These are phyloP conservation scores for Acipenser transmontanus DNA, from an alignment of 2,797 vertebrate species.

Conservation along the genomic window DNA sequence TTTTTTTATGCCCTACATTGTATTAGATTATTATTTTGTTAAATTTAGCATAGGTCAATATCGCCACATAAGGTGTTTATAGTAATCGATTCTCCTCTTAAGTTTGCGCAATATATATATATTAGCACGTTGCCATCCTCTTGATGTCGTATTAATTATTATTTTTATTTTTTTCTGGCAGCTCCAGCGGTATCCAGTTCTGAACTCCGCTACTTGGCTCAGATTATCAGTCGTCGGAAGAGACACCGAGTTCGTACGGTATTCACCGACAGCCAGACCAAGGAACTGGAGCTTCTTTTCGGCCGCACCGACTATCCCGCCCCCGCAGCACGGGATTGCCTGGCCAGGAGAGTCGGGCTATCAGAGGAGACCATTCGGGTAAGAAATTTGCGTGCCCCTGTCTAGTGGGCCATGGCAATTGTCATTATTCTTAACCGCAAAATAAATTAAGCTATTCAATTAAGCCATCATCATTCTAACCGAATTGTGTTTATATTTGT, in stretches of 20 bases:
- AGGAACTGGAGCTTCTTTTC: conserved; percentile 53
- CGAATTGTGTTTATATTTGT: no score
- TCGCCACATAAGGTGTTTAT: no score
- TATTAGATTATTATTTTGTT: no score
- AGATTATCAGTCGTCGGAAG: conserved; percentile 25
- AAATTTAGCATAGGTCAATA: neutral
- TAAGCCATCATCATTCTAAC: no score
- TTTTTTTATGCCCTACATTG: neutral
- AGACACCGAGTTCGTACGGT: conserved; percentile 50
- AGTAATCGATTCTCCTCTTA: no score
- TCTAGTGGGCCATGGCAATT: no score
- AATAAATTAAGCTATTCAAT: no score
- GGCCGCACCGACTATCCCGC: conserved; percentile 44
- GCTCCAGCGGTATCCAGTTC: conserved; percentile 15
- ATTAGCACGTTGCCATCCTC: no score
- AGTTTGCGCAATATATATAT: no score
- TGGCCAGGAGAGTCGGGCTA: conserved; percentile 45
- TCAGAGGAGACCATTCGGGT: conserved; percentile 59
- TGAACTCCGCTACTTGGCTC: conserved; percentile 7
- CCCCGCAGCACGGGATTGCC: conserved; percentile 38
- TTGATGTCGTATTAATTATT: no score
- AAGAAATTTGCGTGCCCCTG: conserved; percentile 23
- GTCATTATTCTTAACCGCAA: no score
- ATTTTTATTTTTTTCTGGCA: conserved; percentile 1
- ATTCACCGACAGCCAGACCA: conserved; percentile 52